phyloP scores from a whole-genome alignment of 2,888 invertebrate genomes.

The Macrophya annulata region DNA sequence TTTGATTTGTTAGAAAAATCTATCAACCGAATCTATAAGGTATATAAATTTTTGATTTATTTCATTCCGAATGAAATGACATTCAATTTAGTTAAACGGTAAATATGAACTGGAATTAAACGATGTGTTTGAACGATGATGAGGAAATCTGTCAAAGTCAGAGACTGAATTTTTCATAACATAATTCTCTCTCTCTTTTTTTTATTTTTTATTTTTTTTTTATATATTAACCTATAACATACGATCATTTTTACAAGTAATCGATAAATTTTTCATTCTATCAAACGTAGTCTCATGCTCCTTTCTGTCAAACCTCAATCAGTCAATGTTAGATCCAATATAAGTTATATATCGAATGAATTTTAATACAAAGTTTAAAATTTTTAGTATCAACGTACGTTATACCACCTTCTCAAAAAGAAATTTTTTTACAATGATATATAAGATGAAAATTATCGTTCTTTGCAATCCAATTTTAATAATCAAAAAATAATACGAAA shows the following conservation, averaged over 20 bases:
- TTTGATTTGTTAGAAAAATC: too few species aligned
- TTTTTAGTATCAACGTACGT: not conserved
- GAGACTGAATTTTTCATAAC: not conserved
- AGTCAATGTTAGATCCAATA: not conserved
- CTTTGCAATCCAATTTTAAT: not conserved
- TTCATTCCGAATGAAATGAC: not conserved
- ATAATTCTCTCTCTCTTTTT: too few species aligned
- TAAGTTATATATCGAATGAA: constrained; percentile 9
- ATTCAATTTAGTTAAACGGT: constrained; percentile 5
- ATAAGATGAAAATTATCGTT: not conserved
- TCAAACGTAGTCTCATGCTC: not conserved
- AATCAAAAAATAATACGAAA: constrained; percentile 19
- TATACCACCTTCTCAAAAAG: not conserved
- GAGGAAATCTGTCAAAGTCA: constrained; percentile 33
- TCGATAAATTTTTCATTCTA: not conserved
- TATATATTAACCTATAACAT: not conserved
- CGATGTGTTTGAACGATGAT: not conserved
- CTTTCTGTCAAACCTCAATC: constrained; percentile 20
- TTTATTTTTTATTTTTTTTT: not conserved
- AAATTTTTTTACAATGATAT: too few species aligned
- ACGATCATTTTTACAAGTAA: not conserved
- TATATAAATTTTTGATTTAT: not conserved
- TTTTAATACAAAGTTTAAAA: constrained; percentile 8
- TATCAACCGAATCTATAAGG: not conserved
- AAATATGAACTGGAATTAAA: not conserved